Evolutionary conservation across 2,113 vertebrate genomes (phyloP).

Genomic region (Passerina amoena): DNA sequence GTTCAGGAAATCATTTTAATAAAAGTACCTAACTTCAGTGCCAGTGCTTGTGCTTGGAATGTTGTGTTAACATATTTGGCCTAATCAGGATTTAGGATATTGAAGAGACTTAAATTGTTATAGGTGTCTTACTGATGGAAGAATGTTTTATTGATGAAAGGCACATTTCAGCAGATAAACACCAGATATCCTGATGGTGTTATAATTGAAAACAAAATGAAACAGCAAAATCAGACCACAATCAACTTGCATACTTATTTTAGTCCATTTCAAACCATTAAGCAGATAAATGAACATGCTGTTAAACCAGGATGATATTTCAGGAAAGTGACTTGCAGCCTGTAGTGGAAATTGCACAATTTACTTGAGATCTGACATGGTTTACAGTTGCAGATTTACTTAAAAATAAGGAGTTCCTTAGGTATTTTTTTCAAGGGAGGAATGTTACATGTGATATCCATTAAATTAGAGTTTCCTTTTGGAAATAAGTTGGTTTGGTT

Average conservation of each 20-base stretch:
- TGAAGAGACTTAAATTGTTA: not conserved
- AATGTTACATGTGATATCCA: not conserved
- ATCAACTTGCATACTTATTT: not conserved
- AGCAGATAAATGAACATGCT: not conserved
- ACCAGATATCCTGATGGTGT: not conserved
- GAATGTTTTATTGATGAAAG: conserved; percentile 21
- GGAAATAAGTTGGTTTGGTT: not conserved
- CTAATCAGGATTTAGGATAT: not conserved
- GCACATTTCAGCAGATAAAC: conserved; percentile 6
- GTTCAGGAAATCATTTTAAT: conserved; percentile 5
- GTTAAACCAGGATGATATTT: not conserved
- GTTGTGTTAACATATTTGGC: not conserved
- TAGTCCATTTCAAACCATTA: not conserved
- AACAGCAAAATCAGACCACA: not conserved
- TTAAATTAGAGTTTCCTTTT: not conserved
- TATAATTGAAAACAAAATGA: conserved; percentile 43
- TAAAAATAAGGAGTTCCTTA: not conserved
- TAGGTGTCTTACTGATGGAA: not conserved
- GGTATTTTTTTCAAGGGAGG: not conserved
- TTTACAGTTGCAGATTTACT: not conserved
- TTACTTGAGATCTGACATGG: not conserved
- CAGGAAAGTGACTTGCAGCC: not conserved
- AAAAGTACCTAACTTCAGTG: not conserved
- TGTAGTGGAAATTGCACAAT: not conserved
- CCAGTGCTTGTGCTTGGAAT: not conserved